Percentiles rank a stretch among this genome's conserved stretches.
phyloP scores from a whole-genome alignment of 2,113 vertebrate genomes.

The Bolborhynchus lineola region DNA sequence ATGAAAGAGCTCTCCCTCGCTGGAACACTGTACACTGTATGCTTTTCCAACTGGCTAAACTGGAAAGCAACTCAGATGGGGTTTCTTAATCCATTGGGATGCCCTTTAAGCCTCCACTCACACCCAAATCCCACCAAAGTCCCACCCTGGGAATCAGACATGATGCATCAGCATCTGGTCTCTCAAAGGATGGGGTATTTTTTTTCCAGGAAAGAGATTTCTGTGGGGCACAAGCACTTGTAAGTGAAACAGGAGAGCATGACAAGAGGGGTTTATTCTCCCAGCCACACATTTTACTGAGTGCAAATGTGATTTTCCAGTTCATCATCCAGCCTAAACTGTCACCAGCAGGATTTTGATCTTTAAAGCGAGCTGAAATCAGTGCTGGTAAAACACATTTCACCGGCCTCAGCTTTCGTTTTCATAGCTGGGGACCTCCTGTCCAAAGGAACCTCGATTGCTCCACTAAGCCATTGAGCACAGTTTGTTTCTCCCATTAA shows the following conservation, averaged over 20 bases:
- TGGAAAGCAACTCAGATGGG: not conserved
- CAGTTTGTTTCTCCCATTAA: not conserved
- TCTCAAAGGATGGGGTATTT: not conserved
- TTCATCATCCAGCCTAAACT: not conserved
- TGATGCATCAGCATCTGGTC: accelerated
- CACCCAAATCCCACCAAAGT: not conserved
- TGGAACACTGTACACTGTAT: not conserved
- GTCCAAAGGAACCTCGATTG: not conserved
- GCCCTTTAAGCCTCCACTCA: not conserved
- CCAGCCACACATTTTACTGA: not conserved
- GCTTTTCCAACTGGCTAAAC: not conserved
- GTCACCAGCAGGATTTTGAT: not conserved
- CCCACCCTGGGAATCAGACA: not conserved
- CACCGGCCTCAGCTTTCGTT: not conserved
- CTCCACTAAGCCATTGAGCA: not conserved
- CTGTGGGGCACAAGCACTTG: not conserved
- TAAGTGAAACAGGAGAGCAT: not conserved
- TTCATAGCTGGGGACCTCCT: not conserved
- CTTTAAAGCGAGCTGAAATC: not conserved
- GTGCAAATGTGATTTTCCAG: not conserved
- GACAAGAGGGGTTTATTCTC: not conserved
- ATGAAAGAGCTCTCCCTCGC: not conserved
- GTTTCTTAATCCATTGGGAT: not conserved
- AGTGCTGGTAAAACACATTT: not conserved
- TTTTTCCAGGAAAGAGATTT: not conserved